These are phyloP conservation scores for Lepidurus couesii DNA, from an alignment of 1,140 invertebrate species.

Conservation along the genomic window DNA sequence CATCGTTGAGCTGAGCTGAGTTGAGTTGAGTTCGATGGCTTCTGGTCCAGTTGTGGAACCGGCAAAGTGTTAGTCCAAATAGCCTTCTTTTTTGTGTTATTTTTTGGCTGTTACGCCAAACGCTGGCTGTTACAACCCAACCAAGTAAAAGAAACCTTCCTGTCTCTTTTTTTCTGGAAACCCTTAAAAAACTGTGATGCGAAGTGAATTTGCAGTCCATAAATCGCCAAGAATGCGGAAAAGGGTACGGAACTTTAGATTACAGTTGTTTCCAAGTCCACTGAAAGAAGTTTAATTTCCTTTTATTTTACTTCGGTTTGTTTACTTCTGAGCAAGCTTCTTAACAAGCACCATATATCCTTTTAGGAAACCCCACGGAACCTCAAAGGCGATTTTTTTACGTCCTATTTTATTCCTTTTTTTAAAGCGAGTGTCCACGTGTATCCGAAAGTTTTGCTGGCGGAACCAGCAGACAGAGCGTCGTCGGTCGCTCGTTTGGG, in stretches of 20 bases:
- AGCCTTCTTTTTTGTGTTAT: too few relatives aligned
- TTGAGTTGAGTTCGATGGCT: too few relatives aligned
- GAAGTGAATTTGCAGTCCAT: not conserved
- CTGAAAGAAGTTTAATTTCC: too few relatives aligned
- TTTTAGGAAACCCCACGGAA: not conserved
- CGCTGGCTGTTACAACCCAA: not conserved
- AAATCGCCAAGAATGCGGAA: conserved; percentile 18
- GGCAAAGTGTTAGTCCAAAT: too few relatives aligned
- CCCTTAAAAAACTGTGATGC: not conserved
- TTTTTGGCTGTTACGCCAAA: too few relatives aligned
- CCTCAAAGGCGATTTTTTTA: not conserved
- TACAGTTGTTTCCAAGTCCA: not conserved
- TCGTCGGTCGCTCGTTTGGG: not conserved
- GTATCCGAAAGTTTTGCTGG: not conserved
- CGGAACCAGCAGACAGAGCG: conserved; percentile 10
- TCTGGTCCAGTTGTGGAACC: too few relatives aligned
- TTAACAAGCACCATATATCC: not conserved
- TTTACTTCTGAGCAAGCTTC: too few relatives aligned
- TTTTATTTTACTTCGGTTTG: too few relatives aligned
- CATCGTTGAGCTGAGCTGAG: too few relatives aligned
- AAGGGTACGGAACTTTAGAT: not conserved
- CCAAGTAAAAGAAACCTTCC: not conserved
- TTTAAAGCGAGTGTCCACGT: not conserved
- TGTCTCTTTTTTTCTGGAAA: not conserved
- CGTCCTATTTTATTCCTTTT: not conserved